Base-by-base conservation (phyloP, 2,113 vertebrate genomes). In the Pygoscelis antarcticus region DNA sequence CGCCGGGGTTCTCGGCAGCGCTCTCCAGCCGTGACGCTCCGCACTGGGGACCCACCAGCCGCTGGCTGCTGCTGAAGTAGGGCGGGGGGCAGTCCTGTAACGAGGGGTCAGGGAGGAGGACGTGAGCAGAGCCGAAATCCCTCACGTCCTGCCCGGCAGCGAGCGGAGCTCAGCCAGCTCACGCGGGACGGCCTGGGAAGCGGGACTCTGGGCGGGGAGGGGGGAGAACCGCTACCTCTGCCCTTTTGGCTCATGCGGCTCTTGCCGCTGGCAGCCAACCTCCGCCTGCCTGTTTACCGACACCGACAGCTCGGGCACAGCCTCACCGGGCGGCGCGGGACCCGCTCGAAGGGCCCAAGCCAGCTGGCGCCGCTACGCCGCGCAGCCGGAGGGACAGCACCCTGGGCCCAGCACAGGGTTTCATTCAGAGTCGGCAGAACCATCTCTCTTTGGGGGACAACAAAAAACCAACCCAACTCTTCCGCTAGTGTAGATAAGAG, bases 61-160 rank as follows among this genome's bases (percentile, higher is more conserved):
- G 97, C 97, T 99, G 99, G 84, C 74, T 97, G 88, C 98, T 99
- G 97, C 97, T 98, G 97, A 99, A 98, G 96, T 98, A 98, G 80
- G 98, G 98, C 1, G 98, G 97, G 52, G 97, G 98, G 7, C 83
- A 72, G 15, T 98, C 97, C 98, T 99, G 95, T 38, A 96, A 66
- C 1, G 7, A 69, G 14, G 19, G 47, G 52, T 21, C 21, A 22
- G n/a, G 29, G 42, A 62, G 61, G 14, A 82, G 27, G 36, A 40
- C 0, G 2, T 83, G 64, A 85, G 68, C 25, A 85, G 47, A 78
- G 34, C 54, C 1, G 0, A 79, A 92, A 75, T 60, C 71, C 58
- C 16, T 65, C 66, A 16, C 25, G 18, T 49, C 47, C 29, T 10
- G 0, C 40, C n/a, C 0, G 0, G 58, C 38, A 58, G 66, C 11